These are phyloP conservation scores for Cyclopterus lumpus DNA, from an alignment of 2,797 vertebrate species.

Conservation along the genomic window DNA sequence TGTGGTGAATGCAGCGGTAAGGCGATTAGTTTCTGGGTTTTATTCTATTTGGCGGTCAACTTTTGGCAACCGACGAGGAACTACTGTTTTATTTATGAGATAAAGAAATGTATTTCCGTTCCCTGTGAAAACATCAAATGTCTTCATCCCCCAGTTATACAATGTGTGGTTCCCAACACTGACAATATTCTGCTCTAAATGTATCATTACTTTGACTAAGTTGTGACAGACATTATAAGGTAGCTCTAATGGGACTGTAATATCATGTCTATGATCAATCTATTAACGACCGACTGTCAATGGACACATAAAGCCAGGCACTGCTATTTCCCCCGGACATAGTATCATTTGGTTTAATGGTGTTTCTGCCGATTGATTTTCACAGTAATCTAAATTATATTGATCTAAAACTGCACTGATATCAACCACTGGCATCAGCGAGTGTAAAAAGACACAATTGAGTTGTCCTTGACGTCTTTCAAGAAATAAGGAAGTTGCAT, in stretches of 20 bases:
- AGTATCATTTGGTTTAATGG: slow-evolving; percentile 46
- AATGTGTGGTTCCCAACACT: neutral
- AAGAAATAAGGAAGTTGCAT: neutral
- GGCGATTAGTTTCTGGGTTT: neutral
- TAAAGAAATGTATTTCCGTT: slow-evolving; percentile 1
- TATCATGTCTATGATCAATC: slow-evolving; percentile 12
- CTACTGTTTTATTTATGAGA: neutral
- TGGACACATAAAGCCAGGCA: slow-evolving; percentile 12
- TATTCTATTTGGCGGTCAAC: neutral
- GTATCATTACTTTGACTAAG: slow-evolving; percentile 32
- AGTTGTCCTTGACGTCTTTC: slow-evolving; percentile 2
- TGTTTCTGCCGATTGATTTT: slow-evolving; percentile 54
- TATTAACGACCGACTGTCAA: slow-evolving; percentile 10
- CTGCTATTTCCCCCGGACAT: slow-evolving; percentile 7
- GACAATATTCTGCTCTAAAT: neutral
- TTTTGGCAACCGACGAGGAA: neutral
- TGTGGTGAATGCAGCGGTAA: neutral
- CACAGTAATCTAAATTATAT: slow-evolving; percentile 61
- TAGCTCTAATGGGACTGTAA: slow-evolving; percentile 22
- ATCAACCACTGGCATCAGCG: neutral
- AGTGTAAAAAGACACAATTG: neutral
- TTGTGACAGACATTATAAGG: slow-evolving; percentile 23
- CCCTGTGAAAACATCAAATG: neutral
- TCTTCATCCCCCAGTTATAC: neutral
- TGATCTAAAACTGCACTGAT: slow-evolving; percentile 37